Evolutionary conservation across 2,888 invertebrate genomes (phyloP).

Genomic region (Lymantria monacha): DNA sequence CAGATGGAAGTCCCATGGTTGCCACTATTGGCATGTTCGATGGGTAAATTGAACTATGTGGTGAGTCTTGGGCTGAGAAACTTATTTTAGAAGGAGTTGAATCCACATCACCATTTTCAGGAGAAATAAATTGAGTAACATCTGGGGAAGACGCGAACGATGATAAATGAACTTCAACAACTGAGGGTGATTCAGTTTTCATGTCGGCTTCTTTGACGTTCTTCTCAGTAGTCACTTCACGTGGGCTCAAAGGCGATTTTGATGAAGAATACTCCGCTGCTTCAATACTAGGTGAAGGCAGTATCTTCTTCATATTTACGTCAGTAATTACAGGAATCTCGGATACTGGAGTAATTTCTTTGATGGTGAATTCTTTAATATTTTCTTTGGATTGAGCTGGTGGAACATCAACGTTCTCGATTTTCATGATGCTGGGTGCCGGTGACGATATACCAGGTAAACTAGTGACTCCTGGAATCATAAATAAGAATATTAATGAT

Average conservation of each 20-base stretch:
- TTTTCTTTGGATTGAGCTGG: constrained; percentile 47
- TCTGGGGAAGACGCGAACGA: constrained; percentile 38
- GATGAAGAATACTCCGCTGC: constrained; percentile 68
- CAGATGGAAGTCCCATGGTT: constrained; percentile 47
- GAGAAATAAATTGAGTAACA: constrained; percentile 35
- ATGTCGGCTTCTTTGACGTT: constrained; percentile 33
- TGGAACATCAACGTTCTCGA: constrained; percentile 36
- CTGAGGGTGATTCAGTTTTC: constrained; percentile 49
- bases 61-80: constrained; percentile 63
- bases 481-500: constrained; percentile 1
- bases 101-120: constrained; percentile 43
- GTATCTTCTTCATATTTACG: constrained; percentile 72
- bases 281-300: constrained; percentile 64
- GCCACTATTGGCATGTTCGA: constrained; percentile 53
- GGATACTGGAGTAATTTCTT: constrained; percentile 83
- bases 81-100: constrained; percentile 65
- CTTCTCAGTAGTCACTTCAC: constrained; percentile 70
- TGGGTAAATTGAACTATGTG: constrained; percentile 56
- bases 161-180: constrained; percentile 48
- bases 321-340: constrained; percentile 72
- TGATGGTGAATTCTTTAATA: constrained; percentile 76
- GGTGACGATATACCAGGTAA: constrained; percentile 51
- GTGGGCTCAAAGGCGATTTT: constrained; percentile 66
- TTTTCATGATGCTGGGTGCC: constrained; percentile 38
- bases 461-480: constrained; percentile 63